Conservation (phyloP, 2,888 invertebrate species). For the Euphydryas editha region DNA sequence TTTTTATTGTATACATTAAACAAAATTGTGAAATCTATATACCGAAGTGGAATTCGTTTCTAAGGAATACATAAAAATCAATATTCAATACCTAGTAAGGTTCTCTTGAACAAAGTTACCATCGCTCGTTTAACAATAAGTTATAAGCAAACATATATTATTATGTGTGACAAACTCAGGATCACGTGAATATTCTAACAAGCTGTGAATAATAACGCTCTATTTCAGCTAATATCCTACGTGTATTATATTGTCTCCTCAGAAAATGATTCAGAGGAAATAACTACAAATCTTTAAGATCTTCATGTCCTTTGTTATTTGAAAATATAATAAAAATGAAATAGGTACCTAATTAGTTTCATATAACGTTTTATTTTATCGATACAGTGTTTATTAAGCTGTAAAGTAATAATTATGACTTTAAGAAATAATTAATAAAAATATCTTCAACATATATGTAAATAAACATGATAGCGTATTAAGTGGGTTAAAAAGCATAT, state of each 20-base stretch:
- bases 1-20: too few relatives aligned
- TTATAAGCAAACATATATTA: neutral
- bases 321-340: neutral
- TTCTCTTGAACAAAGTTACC: neutral
- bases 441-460: neutral
- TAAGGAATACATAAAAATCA: neutral
- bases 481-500: constrained; percentile 38
- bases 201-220: constrained; percentile 56
- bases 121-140: neutral
- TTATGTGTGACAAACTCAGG: constrained; percentile 57
- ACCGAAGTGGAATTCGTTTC: too few relatives aligned
- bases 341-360: neutral
- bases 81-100: neutral
- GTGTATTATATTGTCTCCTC: constrained; percentile 25
- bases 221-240: constrained; percentile 26
- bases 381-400: neutral
- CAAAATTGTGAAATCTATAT: too few relatives aligned
- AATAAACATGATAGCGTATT: neutral
- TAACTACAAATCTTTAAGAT: constrained; percentile 12
- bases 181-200: constrained; percentile 57
- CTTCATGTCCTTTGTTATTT: neutral
- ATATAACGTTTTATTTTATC: neutral
- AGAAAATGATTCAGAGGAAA: constrained; percentile 37
- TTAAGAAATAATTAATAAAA: constrained; percentile 5
- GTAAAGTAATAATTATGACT: constrained; percentile 7